Base-by-base conservation (phyloP, 2,113 vertebrate genomes). In the Seriola dumerili region DNA sequence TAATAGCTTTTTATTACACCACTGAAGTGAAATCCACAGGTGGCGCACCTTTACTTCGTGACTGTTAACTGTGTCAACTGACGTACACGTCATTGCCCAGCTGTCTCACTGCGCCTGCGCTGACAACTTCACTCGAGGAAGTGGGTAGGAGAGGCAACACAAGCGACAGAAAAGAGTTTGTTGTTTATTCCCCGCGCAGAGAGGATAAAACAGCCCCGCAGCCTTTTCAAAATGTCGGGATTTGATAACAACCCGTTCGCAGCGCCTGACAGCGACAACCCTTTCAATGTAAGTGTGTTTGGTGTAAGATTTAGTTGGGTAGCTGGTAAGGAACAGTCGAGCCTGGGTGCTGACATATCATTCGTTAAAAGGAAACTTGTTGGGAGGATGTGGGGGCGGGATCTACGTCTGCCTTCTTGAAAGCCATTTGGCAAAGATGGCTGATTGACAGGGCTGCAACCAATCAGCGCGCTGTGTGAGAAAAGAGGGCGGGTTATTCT, bases 191-290 rank as follows among this genome's bases (percentile, higher is more conserved):
- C 46, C 13, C 55, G 63, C 42, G 83, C 25, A 65, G 52, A 71
- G 55, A 55, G 71, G 54, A 80, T 29, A 14, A 32, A 77, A 77
- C 44, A 23, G 13, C 55, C 52, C 61, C 76, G 66, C 29, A 76
- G 29, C 17, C 21, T 4, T 34, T 48, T 82, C 40, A 91, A 83
- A 87, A 98, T 99, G 97, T 96, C 96, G 76, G 93, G 73, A 50
- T 97, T 95, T 92, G 97, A 97, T 52, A 92, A 73, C 52, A 98
- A 98, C 91, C 97, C 97, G 19, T 98, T 97, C 87, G 97, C 96
- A 63, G 96, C 96, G 54, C 90, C 97, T 68, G 93, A 92, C 89
- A 94, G 93, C 19, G 94, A 97, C 67, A 98, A 98, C 85, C 97
- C 97, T 0, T 98, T 98, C 81, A 96, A 98, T 93, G 97, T 98